A percentile compares a stretch with the other conserved stretches of the same genome.
phyloP scores from a whole-genome alignment of 2,888 invertebrate genomes.

The Ochropleura plecta region DNA sequence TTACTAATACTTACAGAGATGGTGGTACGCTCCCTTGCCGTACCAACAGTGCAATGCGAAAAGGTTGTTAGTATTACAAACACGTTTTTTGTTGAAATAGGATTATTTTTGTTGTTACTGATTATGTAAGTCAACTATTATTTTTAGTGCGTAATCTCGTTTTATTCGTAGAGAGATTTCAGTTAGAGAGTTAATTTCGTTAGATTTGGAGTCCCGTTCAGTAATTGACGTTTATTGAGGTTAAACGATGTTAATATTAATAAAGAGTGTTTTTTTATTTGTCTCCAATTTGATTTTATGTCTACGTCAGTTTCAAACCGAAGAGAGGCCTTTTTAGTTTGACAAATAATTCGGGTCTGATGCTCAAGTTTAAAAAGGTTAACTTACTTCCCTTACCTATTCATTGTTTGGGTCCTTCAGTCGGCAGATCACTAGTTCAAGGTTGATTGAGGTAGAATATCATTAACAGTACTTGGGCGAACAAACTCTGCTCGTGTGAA shows the following conservation, averaged over 20 bases:
- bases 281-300: neutral
- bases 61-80: conserved; percentile 61
- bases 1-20: neutral
- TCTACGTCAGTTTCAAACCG: neutral
- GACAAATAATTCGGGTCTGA: neutral
- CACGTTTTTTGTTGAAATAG: conserved; percentile 54
- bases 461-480: neutral
- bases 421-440: conserved; percentile 10
- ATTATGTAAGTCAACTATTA: conserved; percentile 39
- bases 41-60: conserved; percentile 72
- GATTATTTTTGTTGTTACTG: conserved; percentile 45
- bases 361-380: conserved; percentile 28
- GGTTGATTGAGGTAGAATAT: neutral
- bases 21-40: conserved; percentile 28
- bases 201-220: conserved; percentile 11
- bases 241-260: neutral
- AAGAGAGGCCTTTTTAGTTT: neutral
- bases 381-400: conserved; percentile 10
- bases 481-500: no score
- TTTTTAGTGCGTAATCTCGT: conserved; percentile 34
- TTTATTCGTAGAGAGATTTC: conserved; percentile 26
- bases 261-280: neutral
- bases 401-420: conserved; percentile 9
- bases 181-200: conserved; percentile 25
- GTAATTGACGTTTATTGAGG: conserved; percentile 7